Evolutionary conservation across 2,113 vertebrate species (phyloP).

Genomic region (Speoplatyrhinus poulsoni): DNA sequence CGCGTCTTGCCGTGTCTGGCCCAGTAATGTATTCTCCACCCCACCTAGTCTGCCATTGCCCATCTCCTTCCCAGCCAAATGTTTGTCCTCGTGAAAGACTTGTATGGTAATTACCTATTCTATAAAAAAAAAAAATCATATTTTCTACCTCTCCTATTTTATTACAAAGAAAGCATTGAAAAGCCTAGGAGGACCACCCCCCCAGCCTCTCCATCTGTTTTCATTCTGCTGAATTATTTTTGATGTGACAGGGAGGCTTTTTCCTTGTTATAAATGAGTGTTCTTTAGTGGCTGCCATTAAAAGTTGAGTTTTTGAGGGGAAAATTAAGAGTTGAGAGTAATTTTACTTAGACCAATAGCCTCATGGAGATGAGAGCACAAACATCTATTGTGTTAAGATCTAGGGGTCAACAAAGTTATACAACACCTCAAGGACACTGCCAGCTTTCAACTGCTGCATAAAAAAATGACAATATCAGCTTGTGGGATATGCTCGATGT

Average conservation of each 20-base stretch:
- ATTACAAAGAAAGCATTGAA: slow-evolving; percentile 21
- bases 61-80: slow-evolving; percentile 21
- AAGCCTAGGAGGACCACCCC: slow-evolving; percentile 30
- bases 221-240: too few species aligned
- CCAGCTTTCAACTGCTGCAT: slow-evolving; percentile 14
- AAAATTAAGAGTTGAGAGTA: too few species aligned
- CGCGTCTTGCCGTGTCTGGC: not conserved
- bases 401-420: not conserved
- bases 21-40: not conserved
- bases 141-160: slow-evolving; percentile 31
- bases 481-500: too few species aligned
- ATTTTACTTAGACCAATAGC: too few species aligned
- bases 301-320: too few species aligned
- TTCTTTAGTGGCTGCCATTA: too few species aligned
- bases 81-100: slow-evolving; percentile 47
- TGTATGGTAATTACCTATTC: slow-evolving; percentile 52
- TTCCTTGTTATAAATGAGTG: too few species aligned
- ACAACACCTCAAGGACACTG: not conserved
- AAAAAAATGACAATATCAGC: too few species aligned
- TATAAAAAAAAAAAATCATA: slow-evolving; percentile 40
- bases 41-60: slow-evolving; percentile 1
- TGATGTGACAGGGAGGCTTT: too few species aligned
- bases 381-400: not conserved
- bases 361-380: not conserved
- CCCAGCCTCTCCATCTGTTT: not conserved